Percentiles rank a stretch among this genome's conserved stretches.
Conservation (phyloP, 2,888 invertebrate species). For the Pammene fasciana region DNA sequence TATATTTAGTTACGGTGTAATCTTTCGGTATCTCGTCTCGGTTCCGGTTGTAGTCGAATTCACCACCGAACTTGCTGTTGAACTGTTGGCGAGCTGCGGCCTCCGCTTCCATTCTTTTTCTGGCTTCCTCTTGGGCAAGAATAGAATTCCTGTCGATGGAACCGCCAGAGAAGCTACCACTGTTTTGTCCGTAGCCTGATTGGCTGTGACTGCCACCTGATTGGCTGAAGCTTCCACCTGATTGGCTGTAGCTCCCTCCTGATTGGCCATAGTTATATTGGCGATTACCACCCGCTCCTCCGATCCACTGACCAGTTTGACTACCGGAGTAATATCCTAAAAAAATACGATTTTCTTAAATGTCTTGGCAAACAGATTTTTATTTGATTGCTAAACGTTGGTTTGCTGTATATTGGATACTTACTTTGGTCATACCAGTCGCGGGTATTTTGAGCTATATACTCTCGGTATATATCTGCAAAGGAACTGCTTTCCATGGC, state of each 20-base stretch:
- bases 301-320: slow-evolving; percentile 46
- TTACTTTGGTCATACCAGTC: slow-evolving; percentile 53
- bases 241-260: slow-evolving; percentile 44
- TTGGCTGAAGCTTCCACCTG: slow-evolving; percentile 44
- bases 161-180: slow-evolving; percentile 41
- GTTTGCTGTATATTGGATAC: slow-evolving; percentile 38
- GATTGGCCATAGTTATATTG: slow-evolving; percentile 45
- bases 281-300: slow-evolving; percentile 34
- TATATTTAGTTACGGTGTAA: slow-evolving; percentile 60
- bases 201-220: slow-evolving; percentile 43
- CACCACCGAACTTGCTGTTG: slow-evolving; percentile 18
- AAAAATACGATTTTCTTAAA: not conserved
- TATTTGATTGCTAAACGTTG: not conserved
- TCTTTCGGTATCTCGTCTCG: slow-evolving; percentile 53
- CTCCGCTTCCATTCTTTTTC: slow-evolving; percentile 16
- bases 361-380: not conserved
- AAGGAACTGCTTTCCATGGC: slow-evolving; percentile 65
- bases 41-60: slow-evolving; percentile 42
- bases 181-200: slow-evolving; percentile 57
- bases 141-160: slow-evolving; percentile 27
- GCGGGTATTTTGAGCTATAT: slow-evolving; percentile 26
- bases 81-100: slow-evolving; percentile 9
- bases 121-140: slow-evolving; percentile 12
- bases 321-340: slow-evolving; percentile 48
- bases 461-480: slow-evolving; percentile 54